Evolutionary conservation across 2,113 vertebrate genomes (phyloP).

Genomic region (Leptobrachium leishanense): DNA sequence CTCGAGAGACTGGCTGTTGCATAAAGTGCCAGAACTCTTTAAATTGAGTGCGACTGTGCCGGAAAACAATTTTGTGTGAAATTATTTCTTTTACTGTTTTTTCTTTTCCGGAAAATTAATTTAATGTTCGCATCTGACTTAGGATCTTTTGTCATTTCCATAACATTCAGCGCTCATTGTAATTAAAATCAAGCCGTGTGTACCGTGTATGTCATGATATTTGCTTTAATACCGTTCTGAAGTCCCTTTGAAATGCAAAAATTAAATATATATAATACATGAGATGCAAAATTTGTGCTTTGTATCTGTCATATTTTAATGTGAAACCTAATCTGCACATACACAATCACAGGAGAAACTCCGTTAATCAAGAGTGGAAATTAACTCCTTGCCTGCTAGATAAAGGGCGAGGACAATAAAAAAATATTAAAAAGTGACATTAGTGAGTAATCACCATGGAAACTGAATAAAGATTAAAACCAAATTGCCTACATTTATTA

Average conservation of each 20-base stretch:
- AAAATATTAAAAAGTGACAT: too few relatives aligned
- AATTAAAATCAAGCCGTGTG: slow-evolving; percentile 35
- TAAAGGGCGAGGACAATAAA: too few relatives aligned
- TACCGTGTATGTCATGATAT: slow-evolving; percentile 39
- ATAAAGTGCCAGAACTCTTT: too few relatives aligned
- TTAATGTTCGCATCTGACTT: slow-evolving; percentile 13
- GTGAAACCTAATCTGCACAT: background rate
- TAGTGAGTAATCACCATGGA: too few relatives aligned
- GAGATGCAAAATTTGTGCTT: background rate
- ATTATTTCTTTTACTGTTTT: background rate
- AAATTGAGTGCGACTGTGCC: too few relatives aligned
- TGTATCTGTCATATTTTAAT: background rate
- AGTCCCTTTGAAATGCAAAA: slow-evolving; percentile 19
- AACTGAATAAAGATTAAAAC: too few relatives aligned
- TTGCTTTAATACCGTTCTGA: slow-evolving; percentile 24
- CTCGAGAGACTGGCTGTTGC: too few relatives aligned
- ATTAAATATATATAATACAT: slow-evolving; percentile 5
- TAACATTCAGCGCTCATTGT: slow-evolving; percentile 12
- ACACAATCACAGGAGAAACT: background rate
- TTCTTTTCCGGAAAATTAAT: background rate
- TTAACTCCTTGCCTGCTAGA: background rate
- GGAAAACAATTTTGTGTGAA: too few relatives aligned
- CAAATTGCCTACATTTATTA: too few relatives aligned
- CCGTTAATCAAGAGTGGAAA: background rate
- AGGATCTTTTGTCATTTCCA: slow-evolving; percentile 28